Conservation (phyloP, 2,113 vertebrate genomes). For the Caranx melampygus region DNA sequence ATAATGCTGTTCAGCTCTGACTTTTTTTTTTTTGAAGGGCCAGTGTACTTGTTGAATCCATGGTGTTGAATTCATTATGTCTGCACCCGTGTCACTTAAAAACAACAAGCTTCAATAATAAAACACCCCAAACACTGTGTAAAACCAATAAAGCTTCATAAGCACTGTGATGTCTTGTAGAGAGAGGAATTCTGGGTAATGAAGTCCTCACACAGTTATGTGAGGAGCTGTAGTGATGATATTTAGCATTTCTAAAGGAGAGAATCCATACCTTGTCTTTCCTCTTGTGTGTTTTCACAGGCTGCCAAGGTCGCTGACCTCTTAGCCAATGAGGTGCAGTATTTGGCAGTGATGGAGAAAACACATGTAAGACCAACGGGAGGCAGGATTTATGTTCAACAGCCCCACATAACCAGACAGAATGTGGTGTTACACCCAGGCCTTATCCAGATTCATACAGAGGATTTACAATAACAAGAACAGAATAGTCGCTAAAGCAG, state of each 20-base stretch:
- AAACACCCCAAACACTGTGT: too few species aligned
- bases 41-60: too few species aligned
- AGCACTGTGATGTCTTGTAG: not conserved
- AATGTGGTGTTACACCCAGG: not conserved
- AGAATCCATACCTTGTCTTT: slow-evolving; percentile 13
- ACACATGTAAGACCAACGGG: slow-evolving; percentile 48
- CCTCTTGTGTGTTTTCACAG: slow-evolving; percentile 46
- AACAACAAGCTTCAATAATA: too few species aligned
- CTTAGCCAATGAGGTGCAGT: slow-evolving; percentile 33
- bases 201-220: slow-evolving; percentile 4
- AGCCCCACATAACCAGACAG: not conserved
- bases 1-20: too few species aligned
- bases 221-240: not conserved
- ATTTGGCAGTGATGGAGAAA: slow-evolving; percentile 47
- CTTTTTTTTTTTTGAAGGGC: too few species aligned
- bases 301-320: slow-evolving; percentile 51
- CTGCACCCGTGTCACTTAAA: too few species aligned
- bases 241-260: not conserved
- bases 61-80: too few species aligned
- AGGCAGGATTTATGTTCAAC: slow-evolving; percentile 29
- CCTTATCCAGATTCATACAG: not conserved
- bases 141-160: too few species aligned
- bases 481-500: not conserved
- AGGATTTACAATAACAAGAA: too few species aligned
- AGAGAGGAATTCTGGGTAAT: slow-evolving; percentile 39